Percentiles rank a stretch among this genome's conserved stretches.
Evolutionary conservation across 1,140 invertebrate genomes (phyloP).

Genomic region (Pogonomyrmex barbatus): DNA sequence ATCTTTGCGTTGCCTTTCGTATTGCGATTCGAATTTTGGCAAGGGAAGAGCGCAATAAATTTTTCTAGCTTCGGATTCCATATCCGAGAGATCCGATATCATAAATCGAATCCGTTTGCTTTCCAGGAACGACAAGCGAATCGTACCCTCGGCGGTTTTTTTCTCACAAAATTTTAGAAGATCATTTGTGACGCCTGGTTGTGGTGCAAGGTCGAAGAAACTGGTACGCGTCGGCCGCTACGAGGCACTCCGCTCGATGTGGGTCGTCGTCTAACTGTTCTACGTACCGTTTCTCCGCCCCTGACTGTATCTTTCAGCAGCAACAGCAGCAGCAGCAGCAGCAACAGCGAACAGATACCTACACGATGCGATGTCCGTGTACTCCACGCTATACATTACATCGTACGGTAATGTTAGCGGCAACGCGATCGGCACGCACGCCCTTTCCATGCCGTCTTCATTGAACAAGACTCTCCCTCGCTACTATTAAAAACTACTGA

Average conservation of each 20-base stretch:
- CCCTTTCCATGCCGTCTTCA: constrained; percentile 71
- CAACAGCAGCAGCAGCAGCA: constrained; percentile 25
- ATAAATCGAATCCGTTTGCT: neutral
- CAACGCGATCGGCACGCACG: constrained; percentile 70
- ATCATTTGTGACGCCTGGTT: constrained; percentile 49
- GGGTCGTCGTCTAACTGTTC: constrained; percentile 83
- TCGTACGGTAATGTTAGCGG: constrained; percentile 76
- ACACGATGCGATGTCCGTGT: constrained; percentile 42
- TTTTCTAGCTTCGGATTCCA: too few species aligned
- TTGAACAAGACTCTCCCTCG: constrained; percentile 74
- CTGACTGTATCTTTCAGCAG: constrained; percentile 50
- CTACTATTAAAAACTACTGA: constrained; percentile 8
- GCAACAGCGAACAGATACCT: constrained; percentile 28
- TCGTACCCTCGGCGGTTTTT: neutral
- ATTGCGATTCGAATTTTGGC: neutral
- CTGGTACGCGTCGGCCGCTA: constrained; percentile 78
- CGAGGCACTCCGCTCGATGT: constrained; percentile 75
- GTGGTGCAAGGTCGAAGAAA: constrained; percentile 79
- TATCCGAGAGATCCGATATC: too few species aligned
- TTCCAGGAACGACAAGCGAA: neutral
- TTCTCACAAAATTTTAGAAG: constrained; percentile 36
- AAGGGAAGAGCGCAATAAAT: neutral
- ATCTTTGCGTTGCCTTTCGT: neutral
- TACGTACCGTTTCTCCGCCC: constrained; percentile 79
- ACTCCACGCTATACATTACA: constrained; percentile 28